These are phyloP conservation scores for Girardia tigrina DNA, from an alignment of 2,888 invertebrate genomes.

Conservation along the genomic window DNA sequence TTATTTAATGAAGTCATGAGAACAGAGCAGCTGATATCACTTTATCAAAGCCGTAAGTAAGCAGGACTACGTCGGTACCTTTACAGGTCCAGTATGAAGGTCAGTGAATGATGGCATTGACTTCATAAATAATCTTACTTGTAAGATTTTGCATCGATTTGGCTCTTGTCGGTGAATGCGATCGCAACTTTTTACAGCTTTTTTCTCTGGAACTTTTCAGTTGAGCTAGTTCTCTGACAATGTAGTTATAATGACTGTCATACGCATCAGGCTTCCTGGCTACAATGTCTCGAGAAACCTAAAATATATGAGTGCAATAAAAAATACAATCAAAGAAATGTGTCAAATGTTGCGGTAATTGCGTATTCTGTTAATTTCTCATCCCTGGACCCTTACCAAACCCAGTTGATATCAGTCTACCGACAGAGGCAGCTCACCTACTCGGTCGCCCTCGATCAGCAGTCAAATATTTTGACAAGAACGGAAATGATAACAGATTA, in stretches of 20 bases:
- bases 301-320: not conserved
- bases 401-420: not conserved
- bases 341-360: not conserved
- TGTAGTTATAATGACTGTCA: not conserved
- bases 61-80: no score
- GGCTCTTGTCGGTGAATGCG: not conserved
- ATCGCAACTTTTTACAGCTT: not conserved
- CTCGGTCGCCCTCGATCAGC: not conserved
- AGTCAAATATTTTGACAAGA: not conserved
- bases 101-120: no score
- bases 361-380: not conserved
- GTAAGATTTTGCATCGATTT: not conserved
- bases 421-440: not conserved
- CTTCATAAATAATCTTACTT: not conserved
- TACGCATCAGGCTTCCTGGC: not conserved
- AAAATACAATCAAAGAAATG: not conserved
- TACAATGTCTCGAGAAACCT: slow-evolving; percentile 2
- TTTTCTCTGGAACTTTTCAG: not conserved
- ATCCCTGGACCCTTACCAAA: not conserved
- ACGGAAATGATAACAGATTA: slow-evolving; percentile 19
- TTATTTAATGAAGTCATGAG: no score
- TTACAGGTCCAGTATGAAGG: no score
- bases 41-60: no score
- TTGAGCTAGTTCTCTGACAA: not conserved
- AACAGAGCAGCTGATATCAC: no score